These are phyloP conservation scores for Palythoa grandis DNA, from an alignment of 92 coral and sea anemone genomes.

Conservation along the genomic window DNA sequence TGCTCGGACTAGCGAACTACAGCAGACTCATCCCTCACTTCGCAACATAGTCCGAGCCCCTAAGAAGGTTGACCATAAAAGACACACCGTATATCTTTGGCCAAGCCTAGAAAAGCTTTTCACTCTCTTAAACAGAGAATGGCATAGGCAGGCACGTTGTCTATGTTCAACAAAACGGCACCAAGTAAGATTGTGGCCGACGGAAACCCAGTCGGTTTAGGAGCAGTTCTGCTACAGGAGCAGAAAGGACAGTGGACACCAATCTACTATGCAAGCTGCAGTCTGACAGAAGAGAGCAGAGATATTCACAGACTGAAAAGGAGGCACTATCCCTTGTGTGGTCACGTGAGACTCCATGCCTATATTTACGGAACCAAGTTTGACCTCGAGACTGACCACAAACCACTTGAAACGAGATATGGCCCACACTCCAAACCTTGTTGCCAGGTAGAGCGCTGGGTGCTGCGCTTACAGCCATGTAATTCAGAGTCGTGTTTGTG, in stretches of 20 bases:
- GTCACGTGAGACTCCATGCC: neutral
- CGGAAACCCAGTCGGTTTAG: neutral
- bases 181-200: neutral
- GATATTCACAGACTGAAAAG: slow-evolving; percentile 44
- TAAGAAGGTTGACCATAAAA: neutral
- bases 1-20: neutral
- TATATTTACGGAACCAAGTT: slow-evolving; percentile 3
- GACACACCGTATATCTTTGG: neutral
- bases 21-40: neutral
- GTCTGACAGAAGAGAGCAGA: slow-evolving; percentile 23
- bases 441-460: slow-evolving; percentile 22
- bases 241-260: neutral
- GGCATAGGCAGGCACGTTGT: neutral
- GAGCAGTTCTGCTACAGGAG: neutral
- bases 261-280: slow-evolving; percentile 18
- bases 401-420: neutral
- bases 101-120: neutral
- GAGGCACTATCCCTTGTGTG: neutral
- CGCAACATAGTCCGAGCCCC: neutral
- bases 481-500: neutral
- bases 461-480: slow-evolving; percentile 26
- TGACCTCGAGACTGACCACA: neutral
- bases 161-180: neutral
- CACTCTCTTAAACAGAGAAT: neutral
- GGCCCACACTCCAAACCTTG: slow-evolving; percentile 10